phyloP scores from a whole-genome alignment of 2,113 vertebrate species.

The Prunella himalayana region DNA sequence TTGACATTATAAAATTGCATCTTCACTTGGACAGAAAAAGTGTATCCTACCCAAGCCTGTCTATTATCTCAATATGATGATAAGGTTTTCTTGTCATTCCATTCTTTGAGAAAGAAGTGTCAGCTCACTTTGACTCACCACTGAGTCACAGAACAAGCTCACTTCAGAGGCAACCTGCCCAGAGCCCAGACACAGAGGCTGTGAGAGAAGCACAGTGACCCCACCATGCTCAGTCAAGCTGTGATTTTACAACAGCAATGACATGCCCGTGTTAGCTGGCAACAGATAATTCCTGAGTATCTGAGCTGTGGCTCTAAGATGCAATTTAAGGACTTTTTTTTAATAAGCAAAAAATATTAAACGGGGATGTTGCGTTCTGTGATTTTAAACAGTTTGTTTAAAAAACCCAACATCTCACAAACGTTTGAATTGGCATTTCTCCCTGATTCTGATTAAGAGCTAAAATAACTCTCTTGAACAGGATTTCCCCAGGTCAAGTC shows the following conservation, averaged over 20 bases:
- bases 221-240: background rate
- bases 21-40: background rate
- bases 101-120: background rate
- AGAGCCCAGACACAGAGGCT: background rate
- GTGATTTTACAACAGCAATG: background rate
- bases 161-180: background rate
- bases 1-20: background rate
- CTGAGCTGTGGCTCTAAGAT: background rate
- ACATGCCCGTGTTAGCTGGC: fast-evolving
- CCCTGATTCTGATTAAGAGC: background rate
- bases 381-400: background rate
- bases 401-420: background rate
- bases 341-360: background rate
- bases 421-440: background rate
- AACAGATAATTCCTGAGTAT: background rate
- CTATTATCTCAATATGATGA: background rate
- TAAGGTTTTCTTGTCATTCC: background rate
- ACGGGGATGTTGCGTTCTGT: background rate
- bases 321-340: background rate
- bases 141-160: background rate
- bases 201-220: background rate
- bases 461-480: background rate
- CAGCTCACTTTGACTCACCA: background rate
- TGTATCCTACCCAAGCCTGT: background rate
- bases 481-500: background rate